Evolutionary conservation across 2,797 vertebrate genomes (phyloP), one percentile per base, ranked within the genome.

Genomic region (Spheniscus humboldti): DNA sequence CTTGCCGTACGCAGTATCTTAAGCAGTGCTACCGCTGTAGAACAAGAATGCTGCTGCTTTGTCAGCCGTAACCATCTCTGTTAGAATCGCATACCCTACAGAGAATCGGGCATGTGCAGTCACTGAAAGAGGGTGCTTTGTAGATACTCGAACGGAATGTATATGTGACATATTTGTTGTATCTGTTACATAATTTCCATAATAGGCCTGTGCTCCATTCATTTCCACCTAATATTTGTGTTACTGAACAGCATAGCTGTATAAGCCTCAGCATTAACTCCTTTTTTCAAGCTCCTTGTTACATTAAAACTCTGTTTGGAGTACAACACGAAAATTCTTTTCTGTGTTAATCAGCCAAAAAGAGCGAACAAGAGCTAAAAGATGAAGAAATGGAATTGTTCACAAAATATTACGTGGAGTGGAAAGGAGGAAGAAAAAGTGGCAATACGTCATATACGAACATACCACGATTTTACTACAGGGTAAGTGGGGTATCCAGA

Each of bases 391-490:
- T 98, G 12, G 98, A 98, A 28, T 97, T 99, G 92, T 99, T 99
- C 96, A 98, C 98, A 33, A 99, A 99, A 68, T 99, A 98, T 62
- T 99, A 99, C 91, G 97, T 98, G 5, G 99, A 99, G 64, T 99
- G 99, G 99, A 99, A 98, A 97, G 99, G 98, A 97, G 99, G 98
- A 79, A 97, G 97, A 82, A 98, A 98, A 96, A 97, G 90, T 67
- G 84, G 94, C 88, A 98, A 97, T 73, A 67, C 95, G 10, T 98
- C 99, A 4, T 99, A 99, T 85, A 98, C 95, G 35, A 98, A 98
- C 90, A 99, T 99, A 94, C 99, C 99, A 10, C 98, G 99, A 5
- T 99, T 99, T 98, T 99, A 99, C 97, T 99, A 99, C 95, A 98
- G 98, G 98, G 99, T 99, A 98, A 98, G 98, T 95, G 37, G 4